Evolutionary conservation across 23 tunicate genomes (phyloP).

Genomic region (Clavelina lepadiformis): DNA sequence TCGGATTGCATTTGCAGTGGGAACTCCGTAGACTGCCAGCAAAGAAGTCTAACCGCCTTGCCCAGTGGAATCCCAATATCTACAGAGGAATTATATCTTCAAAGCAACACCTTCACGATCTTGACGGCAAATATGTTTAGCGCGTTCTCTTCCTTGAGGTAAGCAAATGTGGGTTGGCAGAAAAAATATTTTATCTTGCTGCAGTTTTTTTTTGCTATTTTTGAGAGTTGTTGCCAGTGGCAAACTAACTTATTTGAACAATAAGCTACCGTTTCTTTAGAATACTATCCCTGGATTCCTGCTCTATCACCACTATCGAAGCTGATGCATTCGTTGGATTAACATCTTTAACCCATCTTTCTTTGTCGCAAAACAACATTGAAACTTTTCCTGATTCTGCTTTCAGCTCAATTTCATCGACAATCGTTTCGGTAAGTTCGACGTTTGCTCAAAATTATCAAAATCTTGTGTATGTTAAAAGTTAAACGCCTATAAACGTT

Average conservation of each 20-base stretch:
- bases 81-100: constrained; percentile 39
- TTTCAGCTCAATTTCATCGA: constrained; percentile 35
- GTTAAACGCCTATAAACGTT: no score
- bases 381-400: constrained; percentile 38
- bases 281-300: constrained; percentile 27
- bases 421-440: no score
- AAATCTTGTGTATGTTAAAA: no score
- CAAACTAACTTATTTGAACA: neutral
- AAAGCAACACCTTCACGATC: constrained; percentile 37
- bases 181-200: no score
- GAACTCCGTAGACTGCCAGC: constrained; percentile 62
- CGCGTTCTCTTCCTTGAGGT: constrained; percentile 32
- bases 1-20: constrained; percentile 51
- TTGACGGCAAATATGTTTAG: constrained; percentile 54
- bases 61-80: constrained; percentile 64
- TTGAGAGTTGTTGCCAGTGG: neutral
- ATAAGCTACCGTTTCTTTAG: constrained; percentile 25
- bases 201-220: no score
- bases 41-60: constrained; percentile 35
- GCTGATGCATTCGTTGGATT: constrained; percentile 76
- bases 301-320: constrained; percentile 31
- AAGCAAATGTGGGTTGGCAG: no score
- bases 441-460: no score
- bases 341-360: constrained; percentile 35
- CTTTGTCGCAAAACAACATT: constrained; percentile 33